These are phyloP conservation scores for Callinectes sapidus DNA, from an alignment of 2,888 invertebrate genomes.

Conservation along the genomic window DNA sequence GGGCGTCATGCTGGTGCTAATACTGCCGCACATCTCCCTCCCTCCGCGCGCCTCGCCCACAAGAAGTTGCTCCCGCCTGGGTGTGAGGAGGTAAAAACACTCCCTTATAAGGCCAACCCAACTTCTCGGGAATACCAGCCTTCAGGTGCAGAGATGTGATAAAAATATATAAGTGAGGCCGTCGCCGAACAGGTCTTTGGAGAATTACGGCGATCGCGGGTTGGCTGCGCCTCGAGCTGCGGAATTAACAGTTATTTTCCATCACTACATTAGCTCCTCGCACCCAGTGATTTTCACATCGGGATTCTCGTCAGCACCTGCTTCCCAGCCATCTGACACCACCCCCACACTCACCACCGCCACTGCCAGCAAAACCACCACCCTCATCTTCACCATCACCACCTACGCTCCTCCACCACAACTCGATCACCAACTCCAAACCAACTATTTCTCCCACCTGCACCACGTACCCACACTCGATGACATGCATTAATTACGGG, in stretches of 20 bases:
- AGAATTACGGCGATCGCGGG: not conserved
- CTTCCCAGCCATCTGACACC: not conserved
- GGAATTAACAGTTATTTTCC: conserved; percentile 2
- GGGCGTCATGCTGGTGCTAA: conserved; percentile 16
- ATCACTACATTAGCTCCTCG: conserved; percentile 1
- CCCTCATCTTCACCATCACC: not conserved
- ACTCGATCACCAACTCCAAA: not conserved
- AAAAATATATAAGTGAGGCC: conserved; percentile 16
- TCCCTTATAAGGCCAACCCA: conserved; percentile 5
- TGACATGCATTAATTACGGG: not conserved
- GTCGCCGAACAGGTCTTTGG: not conserved
- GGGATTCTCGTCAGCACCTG: not conserved
- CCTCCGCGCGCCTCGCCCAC: not conserved
- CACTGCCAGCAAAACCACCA: not conserved
- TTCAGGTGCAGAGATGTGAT: not conserved
- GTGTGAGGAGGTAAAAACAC: not conserved
- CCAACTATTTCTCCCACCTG: not conserved
- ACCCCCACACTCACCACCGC: not conserved
- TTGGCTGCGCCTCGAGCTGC: not conserved
- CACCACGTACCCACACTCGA: not conserved
- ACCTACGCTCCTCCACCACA: not conserved
- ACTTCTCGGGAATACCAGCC: not conserved
- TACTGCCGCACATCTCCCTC: not conserved
- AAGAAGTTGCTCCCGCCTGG: not conserved
- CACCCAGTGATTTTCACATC: conserved; percentile 2